Evolutionary conservation across 1,140 invertebrate species (phyloP), one percentile per base, ranked within the genome.

Genomic region (Hyphantria cunea): DNA sequence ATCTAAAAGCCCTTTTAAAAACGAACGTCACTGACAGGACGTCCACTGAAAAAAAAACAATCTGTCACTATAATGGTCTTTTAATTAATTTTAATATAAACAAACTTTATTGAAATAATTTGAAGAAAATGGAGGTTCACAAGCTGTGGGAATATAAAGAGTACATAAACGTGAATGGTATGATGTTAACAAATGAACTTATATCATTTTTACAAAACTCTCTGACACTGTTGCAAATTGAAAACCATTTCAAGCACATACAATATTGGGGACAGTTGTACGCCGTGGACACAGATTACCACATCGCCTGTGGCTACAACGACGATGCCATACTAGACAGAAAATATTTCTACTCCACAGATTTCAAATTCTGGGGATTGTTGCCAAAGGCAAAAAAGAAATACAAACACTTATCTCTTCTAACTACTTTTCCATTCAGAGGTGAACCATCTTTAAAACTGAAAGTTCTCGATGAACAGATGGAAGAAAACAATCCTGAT

Each of bases 251-350:
- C 77, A 81, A 86, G 1, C 93, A 93, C 64, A 93, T 95, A 49
- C 95, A 93, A 66, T 95, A 96, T 64, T 96, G 95, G 94, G 95
- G 95, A 0, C 92, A 93, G 75, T 93, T 96, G 39, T 92, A 93
- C 54, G 95, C 94, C 0, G 84, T 92, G 0, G 91, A 93, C 42
- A 91, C 85, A 6, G 95, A 96, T 86, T 96, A 96, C 76, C 94
- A 95, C 71, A 92, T 96, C 41, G 93, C 94, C 2, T 95, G 93
- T 74, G 95, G 95, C 11, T 95, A 94, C 60, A 89, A 91, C 13
- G 93, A 92, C 45, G 95, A 96, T 74, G 94, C 93, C 32, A 74
- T 96, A 3, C 78, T 86, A 25, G 93, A 93, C 64, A 92, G 92
- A 66, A 92, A 92, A 39, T 96, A 93, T 82, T 96, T 94, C 80